A percentile compares a stretch with the other conserved stretches of the same genome.
Conservation (phyloP, 2,113 vertebrate genomes). For the Miniopterus natalensis region DNA sequence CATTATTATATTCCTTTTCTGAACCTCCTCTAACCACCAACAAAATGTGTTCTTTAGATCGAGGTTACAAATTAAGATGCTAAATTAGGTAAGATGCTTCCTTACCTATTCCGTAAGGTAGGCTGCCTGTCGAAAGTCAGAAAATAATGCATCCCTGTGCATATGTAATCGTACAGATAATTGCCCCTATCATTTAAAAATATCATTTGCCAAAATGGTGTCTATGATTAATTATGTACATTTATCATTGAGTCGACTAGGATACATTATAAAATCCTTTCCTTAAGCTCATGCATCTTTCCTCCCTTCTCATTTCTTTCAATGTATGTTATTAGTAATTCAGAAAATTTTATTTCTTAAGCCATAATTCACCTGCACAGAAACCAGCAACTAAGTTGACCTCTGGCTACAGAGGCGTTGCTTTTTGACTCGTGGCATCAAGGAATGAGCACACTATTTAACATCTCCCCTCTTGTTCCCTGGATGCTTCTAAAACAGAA, state of each 20-base stretch:
- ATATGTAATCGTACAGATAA: constrained; percentile 80
- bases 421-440: not conserved
- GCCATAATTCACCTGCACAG: not conserved
- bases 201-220: constrained; percentile 81
- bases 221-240: constrained; percentile 81
- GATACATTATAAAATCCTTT: constrained; percentile 72
- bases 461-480: not conserved
- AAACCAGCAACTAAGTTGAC: not conserved
- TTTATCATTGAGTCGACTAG: constrained; percentile 70
- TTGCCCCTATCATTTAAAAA: constrained; percentile 82
- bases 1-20: not conserved
- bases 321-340: constrained; percentile 60
- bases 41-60: constrained; percentile 24
- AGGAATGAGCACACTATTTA: not conserved
- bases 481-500: not conserved
- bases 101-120: constrained; percentile 56
- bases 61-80: constrained; percentile 50
- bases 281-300: constrained; percentile 60
- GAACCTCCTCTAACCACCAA: constrained; percentile 27
- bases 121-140: constrained; percentile 70
- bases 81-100: constrained; percentile 46
- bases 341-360: constrained; percentile 14
- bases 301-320: constrained; percentile 61
- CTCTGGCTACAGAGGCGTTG: not conserved
- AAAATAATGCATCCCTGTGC: constrained; percentile 76